These are phyloP conservation scores for Ictalurus furcatus DNA, from an alignment of 2,113 vertebrate genomes.

Conservation along the genomic window DNA sequence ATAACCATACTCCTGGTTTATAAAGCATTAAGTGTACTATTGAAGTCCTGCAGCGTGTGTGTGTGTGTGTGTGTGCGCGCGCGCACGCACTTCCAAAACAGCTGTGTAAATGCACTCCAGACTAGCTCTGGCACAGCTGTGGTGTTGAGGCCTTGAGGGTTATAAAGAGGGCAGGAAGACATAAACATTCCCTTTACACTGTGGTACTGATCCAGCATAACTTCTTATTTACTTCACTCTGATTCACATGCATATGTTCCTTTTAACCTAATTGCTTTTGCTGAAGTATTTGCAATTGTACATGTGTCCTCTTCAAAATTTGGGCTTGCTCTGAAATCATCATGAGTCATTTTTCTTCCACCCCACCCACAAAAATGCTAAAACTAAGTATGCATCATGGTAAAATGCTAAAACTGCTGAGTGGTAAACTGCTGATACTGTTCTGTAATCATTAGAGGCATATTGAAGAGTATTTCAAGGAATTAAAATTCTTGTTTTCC, in stretches of 20 bases:
- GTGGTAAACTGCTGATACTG: background rate
- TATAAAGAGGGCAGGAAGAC: background rate
- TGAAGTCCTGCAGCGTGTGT: background rate
- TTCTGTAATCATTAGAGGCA: background rate
- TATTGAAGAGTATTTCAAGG: background rate
- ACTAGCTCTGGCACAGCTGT: conserved; percentile 4
- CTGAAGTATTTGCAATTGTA: background rate
- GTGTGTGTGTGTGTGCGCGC: background rate
- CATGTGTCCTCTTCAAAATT: background rate
- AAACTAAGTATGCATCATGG: background rate
- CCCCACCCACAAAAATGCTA: background rate
- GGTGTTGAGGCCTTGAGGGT: background rate
- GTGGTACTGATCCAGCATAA: background rate
- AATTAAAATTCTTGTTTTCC: background rate
- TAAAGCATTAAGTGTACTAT: background rate
- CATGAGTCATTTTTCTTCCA: background rate
- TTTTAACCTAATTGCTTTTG: background rate
- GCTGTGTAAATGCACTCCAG: conserved; percentile 30
- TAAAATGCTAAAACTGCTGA: background rate
- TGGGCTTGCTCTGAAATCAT: background rate
- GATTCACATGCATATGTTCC: background rate
- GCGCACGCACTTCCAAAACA: background rate
- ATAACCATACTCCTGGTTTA: background rate
- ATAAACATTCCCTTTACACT: background rate
- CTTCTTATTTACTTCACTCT: background rate